These are phyloP conservation scores for Craseonycteris thonglongyai DNA, from an alignment of 2,113 vertebrate genomes.

Conservation along the genomic window DNA sequence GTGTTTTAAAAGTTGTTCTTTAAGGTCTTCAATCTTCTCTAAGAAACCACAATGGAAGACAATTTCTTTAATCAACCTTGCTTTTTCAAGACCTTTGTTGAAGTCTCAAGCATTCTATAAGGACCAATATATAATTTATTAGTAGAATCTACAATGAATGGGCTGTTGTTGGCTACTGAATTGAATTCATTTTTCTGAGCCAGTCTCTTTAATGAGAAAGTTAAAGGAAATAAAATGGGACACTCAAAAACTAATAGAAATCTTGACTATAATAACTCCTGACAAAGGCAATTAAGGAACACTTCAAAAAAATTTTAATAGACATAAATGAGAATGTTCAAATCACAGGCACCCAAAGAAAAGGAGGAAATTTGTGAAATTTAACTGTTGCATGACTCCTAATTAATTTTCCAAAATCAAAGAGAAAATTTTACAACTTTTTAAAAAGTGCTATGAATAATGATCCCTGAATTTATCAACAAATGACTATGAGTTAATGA, in stretches of 20 bases:
- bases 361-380: constrained; percentile 7
- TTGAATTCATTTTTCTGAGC: constrained; percentile 54
- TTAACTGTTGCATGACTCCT: constrained; percentile 21
- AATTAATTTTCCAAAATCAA: constrained; percentile 11
- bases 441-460: neutral
- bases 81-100: constrained; percentile 15
- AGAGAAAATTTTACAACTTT: neutral
- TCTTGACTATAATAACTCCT: constrained; percentile 58
- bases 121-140: constrained; percentile 41
- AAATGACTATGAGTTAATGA: neutral
- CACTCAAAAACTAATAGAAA: constrained; percentile 62
- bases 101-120: neutral
- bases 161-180: constrained; percentile 46
- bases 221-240: constrained; percentile 61
- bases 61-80: neutral
- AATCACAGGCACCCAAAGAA: constrained; percentile 33
- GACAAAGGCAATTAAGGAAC: constrained; percentile 60
- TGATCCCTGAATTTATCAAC: neutral
- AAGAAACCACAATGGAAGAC: neutral
- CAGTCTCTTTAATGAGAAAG: constrained; percentile 63
- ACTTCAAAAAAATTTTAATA: constrained; percentile 46
- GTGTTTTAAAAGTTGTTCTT: neutral
- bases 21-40: neutral
- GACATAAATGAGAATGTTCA: constrained; percentile 65
- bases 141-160: neutral